These are phyloP conservation scores for Xylota sylvarum DNA, from an alignment of 2,888 invertebrate species.

Conservation along the genomic window DNA sequence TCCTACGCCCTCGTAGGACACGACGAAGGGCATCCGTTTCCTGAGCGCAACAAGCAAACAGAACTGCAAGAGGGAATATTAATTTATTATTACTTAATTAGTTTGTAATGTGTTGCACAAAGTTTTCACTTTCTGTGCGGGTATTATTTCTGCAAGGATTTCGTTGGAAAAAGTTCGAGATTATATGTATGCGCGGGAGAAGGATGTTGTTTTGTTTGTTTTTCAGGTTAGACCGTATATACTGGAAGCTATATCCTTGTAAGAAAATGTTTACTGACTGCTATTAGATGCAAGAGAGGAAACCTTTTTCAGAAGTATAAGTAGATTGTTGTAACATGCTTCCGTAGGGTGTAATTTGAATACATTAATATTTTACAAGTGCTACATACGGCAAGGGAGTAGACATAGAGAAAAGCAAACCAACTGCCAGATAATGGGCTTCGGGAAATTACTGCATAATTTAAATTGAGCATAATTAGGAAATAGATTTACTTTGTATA, in stretches of 20 bases:
- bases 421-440: conserved; percentile 22
- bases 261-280: conserved; percentile 44
- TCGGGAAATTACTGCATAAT: conserved; percentile 43
- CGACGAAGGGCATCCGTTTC: conserved; percentile 92
- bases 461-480: conserved; percentile 19
- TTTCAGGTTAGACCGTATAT: conserved; percentile 22
- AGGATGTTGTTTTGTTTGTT: conserved; percentile 40
- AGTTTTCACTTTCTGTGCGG: conserved; percentile 54
- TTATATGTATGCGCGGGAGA: conserved; percentile 17
- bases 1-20: conserved; percentile 91
- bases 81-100: conserved; percentile 79
- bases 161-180: conserved; percentile 7
- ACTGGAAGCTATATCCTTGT: conserved; percentile 8
- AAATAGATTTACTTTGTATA: conserved; percentile 10
- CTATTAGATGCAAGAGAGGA: conserved; percentile 60
- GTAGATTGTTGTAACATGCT: conserved; percentile 60
- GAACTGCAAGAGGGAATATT: conserved; percentile 85
- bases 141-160: conserved; percentile 14
- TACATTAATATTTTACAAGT: conserved; percentile 65
- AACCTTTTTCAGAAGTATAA: conserved; percentile 22
- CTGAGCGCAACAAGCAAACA: conserved; percentile 89
- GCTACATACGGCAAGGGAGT: not conserved
- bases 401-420: not conserved
- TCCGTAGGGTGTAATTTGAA: conserved; percentile 57
- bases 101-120: conserved; percentile 73